Conservation (phyloP, 2,797 vertebrate genomes). For the Siniperca obscura region DNA sequence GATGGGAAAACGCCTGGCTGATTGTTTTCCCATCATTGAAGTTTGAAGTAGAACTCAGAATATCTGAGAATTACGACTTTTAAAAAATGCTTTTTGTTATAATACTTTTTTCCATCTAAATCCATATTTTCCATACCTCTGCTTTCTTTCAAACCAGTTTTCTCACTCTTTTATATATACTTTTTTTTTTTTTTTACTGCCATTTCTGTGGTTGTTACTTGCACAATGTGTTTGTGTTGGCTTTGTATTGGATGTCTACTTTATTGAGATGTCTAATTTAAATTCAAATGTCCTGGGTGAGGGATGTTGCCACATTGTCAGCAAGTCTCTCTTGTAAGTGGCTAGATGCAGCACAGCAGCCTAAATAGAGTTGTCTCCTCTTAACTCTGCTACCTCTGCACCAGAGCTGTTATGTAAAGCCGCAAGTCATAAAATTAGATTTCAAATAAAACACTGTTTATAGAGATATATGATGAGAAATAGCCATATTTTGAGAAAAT, state of each 20-base stretch:
- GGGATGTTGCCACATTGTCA: constrained; percentile 24
- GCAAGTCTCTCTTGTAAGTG: constrained; percentile 8
- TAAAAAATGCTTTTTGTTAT: background rate
- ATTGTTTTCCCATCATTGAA: background rate
- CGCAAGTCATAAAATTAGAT: constrained; percentile 13
- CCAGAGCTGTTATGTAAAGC: constrained; percentile 12
- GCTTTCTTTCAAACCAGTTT: background rate
- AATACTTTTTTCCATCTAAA: background rate
- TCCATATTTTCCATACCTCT: background rate
- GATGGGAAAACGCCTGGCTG: background rate
- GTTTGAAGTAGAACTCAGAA: background rate
- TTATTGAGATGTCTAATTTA: constrained; percentile 15
- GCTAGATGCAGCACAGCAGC: constrained; percentile 5
- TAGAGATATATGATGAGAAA: constrained; percentile 15
- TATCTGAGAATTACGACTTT: background rate
- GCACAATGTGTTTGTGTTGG: background rate
- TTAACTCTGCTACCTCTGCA: constrained; percentile 19
- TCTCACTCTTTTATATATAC: background rate
- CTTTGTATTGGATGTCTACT: background rate
- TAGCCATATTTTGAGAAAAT: background rate
- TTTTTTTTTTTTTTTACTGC: background rate
- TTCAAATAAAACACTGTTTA: constrained; percentile 8
- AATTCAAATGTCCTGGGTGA: constrained; percentile 4
- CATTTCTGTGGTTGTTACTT: background rate
- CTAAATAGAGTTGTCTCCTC: constrained; percentile 8